Conservation (phyloP, 30 jellyfish, hydroid and myxozoan genomes). For the Catostylus mosaicus region DNA sequence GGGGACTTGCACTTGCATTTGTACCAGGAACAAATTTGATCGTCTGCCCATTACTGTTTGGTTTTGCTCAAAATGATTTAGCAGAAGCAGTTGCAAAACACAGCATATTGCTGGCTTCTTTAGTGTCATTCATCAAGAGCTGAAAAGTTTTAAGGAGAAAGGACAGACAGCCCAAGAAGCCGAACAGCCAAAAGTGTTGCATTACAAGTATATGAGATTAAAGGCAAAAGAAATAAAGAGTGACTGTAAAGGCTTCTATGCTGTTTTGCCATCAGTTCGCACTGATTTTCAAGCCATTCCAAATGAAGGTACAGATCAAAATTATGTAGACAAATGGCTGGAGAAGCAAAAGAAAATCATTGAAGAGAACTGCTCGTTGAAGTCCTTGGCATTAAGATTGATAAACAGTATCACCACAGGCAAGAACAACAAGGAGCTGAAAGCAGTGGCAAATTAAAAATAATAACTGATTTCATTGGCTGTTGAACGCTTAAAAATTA, state of each 20-base stretch:
- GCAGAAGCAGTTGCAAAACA: conserved; percentile 20
- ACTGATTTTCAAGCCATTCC: conserved; percentile 35
- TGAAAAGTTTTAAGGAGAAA: neutral
- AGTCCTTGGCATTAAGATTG: no score
- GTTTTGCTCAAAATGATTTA: conserved; percentile 5
- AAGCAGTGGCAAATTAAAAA: no score
- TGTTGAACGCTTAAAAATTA: no score
- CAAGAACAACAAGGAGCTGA: no score
- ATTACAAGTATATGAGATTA: conserved; percentile 19
- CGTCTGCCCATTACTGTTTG: conserved; percentile 13
- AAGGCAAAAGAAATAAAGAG: conserved; percentile 3
- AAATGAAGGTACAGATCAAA: conserved; percentile 31
- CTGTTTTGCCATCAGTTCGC: conserved; percentile 30
- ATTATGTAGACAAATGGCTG: conserved; percentile 34
- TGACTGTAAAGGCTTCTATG: conserved; percentile 2
- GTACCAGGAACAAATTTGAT: conserved; percentile 1
- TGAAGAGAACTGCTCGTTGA: neutral
- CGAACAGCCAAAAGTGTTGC: conserved; percentile 17
- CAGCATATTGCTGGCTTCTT: conserved; percentile 40
- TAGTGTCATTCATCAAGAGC: conserved; percentile 8
- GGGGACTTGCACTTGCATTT: conserved; percentile 53
- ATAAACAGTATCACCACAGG: no score
- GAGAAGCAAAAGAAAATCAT: neutral
- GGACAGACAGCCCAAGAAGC: conserved; percentile 4
- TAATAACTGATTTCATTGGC: no score